Evolutionary conservation across 2,797 vertebrate genomes (phyloP).

Genomic region (Coranthus polyacanthus): DNA sequence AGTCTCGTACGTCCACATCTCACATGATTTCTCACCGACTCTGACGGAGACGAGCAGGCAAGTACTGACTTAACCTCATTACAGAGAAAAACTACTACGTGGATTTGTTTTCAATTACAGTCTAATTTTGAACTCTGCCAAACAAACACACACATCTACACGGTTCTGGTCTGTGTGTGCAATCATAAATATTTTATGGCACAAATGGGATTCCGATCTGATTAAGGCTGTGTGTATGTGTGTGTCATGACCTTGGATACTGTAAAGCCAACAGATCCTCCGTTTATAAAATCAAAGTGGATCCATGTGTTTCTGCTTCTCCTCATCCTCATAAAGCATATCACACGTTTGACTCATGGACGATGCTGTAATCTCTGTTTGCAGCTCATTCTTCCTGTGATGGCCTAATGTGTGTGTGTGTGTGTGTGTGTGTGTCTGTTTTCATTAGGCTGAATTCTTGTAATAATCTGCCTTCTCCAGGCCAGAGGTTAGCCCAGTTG

Average conservation of each 20-base stretch:
- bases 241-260: conserved; percentile 27
- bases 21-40: conserved; percentile 54
- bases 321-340: conserved; percentile 50
- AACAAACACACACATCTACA: conserved; percentile 9
- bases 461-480: conserved; percentile 59
- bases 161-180: conserved; percentile 33
- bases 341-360: conserved; percentile 60
- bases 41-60: conserved; percentile 25
- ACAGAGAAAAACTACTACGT: conserved; percentile 35
- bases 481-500: conserved; percentile 57
- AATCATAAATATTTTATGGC: conserved; percentile 41
- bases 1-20: conserved; percentile 36
- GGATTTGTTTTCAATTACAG: conserved; percentile 71
- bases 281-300: conserved; percentile 57
- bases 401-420: conserved; percentile 35
- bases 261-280: conserved; percentile 49
- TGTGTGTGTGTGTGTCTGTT: conserved; percentile 58
- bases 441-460: conserved; percentile 60
- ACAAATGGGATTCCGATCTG: conserved; percentile 40
- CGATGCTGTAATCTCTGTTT: conserved; percentile 53
- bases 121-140: conserved; percentile 40
- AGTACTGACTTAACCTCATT: conserved; percentile 62
- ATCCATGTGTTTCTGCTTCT: conserved; percentile 64
- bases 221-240: conserved; percentile 23
- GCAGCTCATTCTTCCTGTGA: conserved; percentile 58